Evolutionary conservation across 1,140 invertebrate genomes (phyloP).

Genomic region (Diprion similis): DNA sequence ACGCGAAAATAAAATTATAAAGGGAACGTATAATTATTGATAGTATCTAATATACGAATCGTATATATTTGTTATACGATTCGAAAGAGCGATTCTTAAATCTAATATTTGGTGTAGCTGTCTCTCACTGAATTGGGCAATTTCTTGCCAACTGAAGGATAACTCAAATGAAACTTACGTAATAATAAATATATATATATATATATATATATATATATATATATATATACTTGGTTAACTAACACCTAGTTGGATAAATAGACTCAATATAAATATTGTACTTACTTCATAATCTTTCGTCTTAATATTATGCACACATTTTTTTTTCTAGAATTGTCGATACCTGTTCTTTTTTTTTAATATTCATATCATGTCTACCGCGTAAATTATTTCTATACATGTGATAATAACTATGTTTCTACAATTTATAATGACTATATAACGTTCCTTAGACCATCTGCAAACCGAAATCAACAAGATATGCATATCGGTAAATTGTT

Average conservation of each 20-base stretch:
- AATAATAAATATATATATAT: background rate
- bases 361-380: background rate
- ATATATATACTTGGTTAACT: slow-evolving; percentile 8
- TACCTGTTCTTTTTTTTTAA: slow-evolving; percentile 12
- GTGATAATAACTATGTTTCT: slow-evolving; percentile 25
- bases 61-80: slow-evolving; percentile 15
- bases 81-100: slow-evolving; percentile 16
- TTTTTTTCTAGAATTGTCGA: slow-evolving; percentile 20
- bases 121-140: slow-evolving; percentile 24
- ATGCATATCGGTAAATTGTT: slow-evolving; percentile 24
- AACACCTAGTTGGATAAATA: background rate
- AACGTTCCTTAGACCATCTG: slow-evolving; percentile 45
- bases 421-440: slow-evolving; percentile 38
- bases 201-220: slow-evolving; percentile 5
- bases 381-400: slow-evolving; percentile 11
- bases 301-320: slow-evolving; percentile 22
- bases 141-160: slow-evolving; percentile 29
- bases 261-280: slow-evolving; percentile 10
- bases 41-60: slow-evolving; percentile 9
- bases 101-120: slow-evolving; percentile 33
- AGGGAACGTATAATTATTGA: slow-evolving; percentile 25
- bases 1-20: slow-evolving; percentile 38
- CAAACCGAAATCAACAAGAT: slow-evolving; percentile 44
- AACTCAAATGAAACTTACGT: slow-evolving; percentile 31
- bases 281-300: slow-evolving; percentile 10